phyloP scores from a whole-genome alignment of 2,888 invertebrate species.

The Steinernema carpocapsae region DNA sequence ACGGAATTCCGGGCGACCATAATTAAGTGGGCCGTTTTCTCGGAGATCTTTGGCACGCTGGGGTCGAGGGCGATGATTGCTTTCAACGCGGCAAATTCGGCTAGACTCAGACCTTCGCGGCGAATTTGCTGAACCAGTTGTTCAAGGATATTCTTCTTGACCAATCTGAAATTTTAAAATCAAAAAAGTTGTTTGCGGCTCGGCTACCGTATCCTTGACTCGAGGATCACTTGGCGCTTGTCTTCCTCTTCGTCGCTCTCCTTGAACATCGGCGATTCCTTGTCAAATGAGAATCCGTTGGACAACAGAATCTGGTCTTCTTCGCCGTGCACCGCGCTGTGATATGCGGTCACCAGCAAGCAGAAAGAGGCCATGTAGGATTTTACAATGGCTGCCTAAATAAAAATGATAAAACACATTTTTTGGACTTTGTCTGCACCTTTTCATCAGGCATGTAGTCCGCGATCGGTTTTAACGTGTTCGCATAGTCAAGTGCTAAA shows the following conservation, averaged over 20 bases:
- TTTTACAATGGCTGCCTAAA: neutral
- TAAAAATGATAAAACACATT: neutral
- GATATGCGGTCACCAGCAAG: slow-evolving; percentile 55
- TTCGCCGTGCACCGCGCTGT: slow-evolving; percentile 44
- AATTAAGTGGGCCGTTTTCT: slow-evolving; percentile 43
- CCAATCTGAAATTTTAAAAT: slow-evolving; percentile 49
- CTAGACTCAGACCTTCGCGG: slow-evolving; percentile 46
- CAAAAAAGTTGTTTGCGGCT: neutral
- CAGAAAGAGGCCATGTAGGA: slow-evolving; percentile 48
- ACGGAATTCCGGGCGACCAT: slow-evolving; percentile 58
- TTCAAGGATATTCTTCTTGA: slow-evolving; percentile 49
- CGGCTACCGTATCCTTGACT: slow-evolving; percentile 39
- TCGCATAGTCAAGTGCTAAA: slow-evolving; percentile 63
- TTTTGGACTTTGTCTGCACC: slow-evolving; percentile 43
- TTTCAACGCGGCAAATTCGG: slow-evolving; percentile 62
- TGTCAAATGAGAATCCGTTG: slow-evolving; percentile 42
- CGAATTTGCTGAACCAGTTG: slow-evolving; percentile 47
- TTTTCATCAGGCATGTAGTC: slow-evolving; percentile 60
- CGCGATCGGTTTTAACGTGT: slow-evolving; percentile 66
- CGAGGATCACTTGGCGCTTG: slow-evolving; percentile 31
- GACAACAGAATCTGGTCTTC: slow-evolving; percentile 55
- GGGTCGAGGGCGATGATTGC: slow-evolving; percentile 66
- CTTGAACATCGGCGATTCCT: slow-evolving; percentile 34
- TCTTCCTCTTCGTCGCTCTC: slow-evolving; percentile 15
- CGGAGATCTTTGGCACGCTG: slow-evolving; percentile 52